A percentile compares a stretch with the other conserved stretches of the same genome.
These are phyloP conservation scores for Oryzias javanicus DNA, from an alignment of 2,113 vertebrate species.

Conservation along the genomic window DNA sequence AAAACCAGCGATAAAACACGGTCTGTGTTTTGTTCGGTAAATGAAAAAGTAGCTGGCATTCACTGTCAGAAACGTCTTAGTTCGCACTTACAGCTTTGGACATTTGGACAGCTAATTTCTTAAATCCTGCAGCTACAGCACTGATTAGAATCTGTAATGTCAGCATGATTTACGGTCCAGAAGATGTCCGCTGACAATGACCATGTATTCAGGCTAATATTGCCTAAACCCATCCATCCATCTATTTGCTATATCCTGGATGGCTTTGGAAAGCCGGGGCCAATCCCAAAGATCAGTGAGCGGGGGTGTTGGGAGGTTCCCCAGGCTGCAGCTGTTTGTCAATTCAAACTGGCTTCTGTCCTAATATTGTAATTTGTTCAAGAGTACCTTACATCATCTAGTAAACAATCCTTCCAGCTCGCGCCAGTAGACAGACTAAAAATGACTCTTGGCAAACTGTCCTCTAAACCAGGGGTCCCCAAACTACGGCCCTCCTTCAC, in stretches of 20 bases:
- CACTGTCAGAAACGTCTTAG: slow-evolving; percentile 20
- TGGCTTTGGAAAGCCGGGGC: not conserved
- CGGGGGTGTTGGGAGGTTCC: too few relatives aligned
- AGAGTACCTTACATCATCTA: not conserved
- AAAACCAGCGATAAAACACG: not conserved
- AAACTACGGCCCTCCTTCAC: too few relatives aligned
- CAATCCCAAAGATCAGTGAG: too few relatives aligned
- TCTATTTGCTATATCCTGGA: slow-evolving; percentile 7
- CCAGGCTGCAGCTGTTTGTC: too few relatives aligned
- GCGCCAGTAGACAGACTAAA: too few relatives aligned
- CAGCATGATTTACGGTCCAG: slow-evolving; percentile 56
- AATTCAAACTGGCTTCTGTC: slow-evolving; percentile 6
- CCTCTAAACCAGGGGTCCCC: too few relatives aligned
- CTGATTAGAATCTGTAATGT: slow-evolving; percentile 49
- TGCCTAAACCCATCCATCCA: slow-evolving; percentile 36
- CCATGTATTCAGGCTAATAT: slow-evolving; percentile 45
- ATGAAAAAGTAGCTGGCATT: slow-evolving; percentile 21
- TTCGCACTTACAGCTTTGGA: slow-evolving; percentile 28
- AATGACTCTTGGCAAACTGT: too few relatives aligned
- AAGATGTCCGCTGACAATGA: slow-evolving; percentile 40
- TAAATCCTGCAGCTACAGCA: slow-evolving; percentile 14
- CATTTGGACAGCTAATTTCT: slow-evolving; percentile 15
- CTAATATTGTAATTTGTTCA: slow-evolving; percentile 24
- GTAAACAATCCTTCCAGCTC: too few relatives aligned
- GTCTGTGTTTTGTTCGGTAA: not conserved